Evolutionary conservation across 2,797 vertebrate genomes (phyloP).

Genomic region (Gallinago solitaria): DNA sequence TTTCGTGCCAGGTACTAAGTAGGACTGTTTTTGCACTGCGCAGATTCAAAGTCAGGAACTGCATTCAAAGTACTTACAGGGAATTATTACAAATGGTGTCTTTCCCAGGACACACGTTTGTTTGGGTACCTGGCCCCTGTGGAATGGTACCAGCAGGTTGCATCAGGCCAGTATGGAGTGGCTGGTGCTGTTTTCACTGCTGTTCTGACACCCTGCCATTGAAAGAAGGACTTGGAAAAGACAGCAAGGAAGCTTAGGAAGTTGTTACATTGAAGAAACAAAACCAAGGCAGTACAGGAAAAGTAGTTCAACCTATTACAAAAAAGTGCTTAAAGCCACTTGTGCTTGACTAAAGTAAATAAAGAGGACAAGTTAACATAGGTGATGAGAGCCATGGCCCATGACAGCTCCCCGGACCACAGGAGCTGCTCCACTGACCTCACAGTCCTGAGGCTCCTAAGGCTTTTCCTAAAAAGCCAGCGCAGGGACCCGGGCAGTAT

Average conservation of each 20-base stretch:
- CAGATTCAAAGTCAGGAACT: neutral
- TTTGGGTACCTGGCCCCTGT: neutral
- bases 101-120: neutral
- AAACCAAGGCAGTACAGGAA: neutral
- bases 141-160: neutral
- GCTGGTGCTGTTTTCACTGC: neutral
- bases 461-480: neutral
- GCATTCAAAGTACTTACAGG: neutral
- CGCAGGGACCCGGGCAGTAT: neutral
- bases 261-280: neutral
- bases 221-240: neutral
- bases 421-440: neutral
- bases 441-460: fast-evolving
- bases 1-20: neutral
- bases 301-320: neutral
- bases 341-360: neutral
- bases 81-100: neutral
- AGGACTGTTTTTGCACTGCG: neutral
- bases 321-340: neutral
- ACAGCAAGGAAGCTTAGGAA: neutral
- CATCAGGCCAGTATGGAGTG: neutral
- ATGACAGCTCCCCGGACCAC: neutral
- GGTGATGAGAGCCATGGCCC: neutral
- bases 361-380: fast-evolving
- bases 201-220: fast-evolving